Evolutionary conservation across 2,113 vertebrate species (phyloP), one percentile per base, ranked within the genome.

Genomic region (Pteruthius melanotis): DNA sequence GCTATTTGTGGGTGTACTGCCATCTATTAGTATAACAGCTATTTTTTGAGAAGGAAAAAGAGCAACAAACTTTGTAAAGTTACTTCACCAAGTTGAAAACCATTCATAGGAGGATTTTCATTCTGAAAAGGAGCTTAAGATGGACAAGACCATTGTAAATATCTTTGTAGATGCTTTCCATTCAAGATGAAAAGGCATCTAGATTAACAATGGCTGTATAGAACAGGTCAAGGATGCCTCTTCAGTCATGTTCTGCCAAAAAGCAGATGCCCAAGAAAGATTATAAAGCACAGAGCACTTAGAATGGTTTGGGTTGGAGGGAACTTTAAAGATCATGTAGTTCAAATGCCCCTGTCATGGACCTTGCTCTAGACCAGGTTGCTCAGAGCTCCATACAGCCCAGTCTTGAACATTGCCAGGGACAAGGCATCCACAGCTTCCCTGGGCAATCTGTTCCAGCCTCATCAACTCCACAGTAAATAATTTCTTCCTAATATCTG

Each of bases 301-400:
- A 30, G 13, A 57, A 35, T 35, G 30, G 11, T 40, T 76, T 76
- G 20, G 9, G 14, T 15, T 76, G 53, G n/a, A 76, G 22, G 8
- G 4, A 4, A 44, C 15, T 11, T 40, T 82, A 40, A 68, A 47
- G 7, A 74, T 15, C 10, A 39, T 33, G 6, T 11, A 11, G 19
- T 30, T 52, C 28, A 24, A 53, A 28, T 0, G 7, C 39, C 15
- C 4, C 28, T 20, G 27, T 19, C 37, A 45, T 0, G 1, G 33
- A 7, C 19, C 15, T 66, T 45, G 28, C 33, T 12, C 33, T 45
- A 15, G 19, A 45, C 6, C 13, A 44, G 31, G 19, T 16, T 59
- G 4, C 22, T 59, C 33, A 44, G 16, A 81, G 23, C 12, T 18
- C 12, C 68, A 39, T 59, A 13, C n/a, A 53, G 13, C 20, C 69